A percentile compares a stretch with the other conserved stretches of the same genome.
Conservation (phyloP, 2,797 vertebrate genomes). For the Meriones psammophilus region DNA sequence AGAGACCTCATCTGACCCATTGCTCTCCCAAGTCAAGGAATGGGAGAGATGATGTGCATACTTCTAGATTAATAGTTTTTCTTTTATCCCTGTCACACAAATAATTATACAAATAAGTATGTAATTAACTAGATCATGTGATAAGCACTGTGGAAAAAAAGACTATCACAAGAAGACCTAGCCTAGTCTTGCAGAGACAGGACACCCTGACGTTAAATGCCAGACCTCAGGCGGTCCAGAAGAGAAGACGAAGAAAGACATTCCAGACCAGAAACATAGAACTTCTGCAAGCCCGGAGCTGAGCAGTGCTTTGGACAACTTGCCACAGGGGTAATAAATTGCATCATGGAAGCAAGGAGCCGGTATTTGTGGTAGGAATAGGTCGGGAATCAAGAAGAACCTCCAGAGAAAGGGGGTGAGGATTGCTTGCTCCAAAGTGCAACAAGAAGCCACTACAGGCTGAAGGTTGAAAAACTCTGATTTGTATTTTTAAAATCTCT, state of each 20-base stretch:
- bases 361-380: not conserved
- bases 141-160: conserved; percentile 46
- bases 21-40: conserved; percentile 21
- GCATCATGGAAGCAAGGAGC: not conserved
- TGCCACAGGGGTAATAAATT: not conserved
- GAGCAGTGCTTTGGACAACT: not conserved
- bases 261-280: not conserved
- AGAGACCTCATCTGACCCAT: conserved; percentile 53
- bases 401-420: not conserved
- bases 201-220: conserved; percentile 46
- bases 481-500: conserved; percentile 15
- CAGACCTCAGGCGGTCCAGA: not conserved
- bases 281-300: not conserved
- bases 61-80: conserved; percentile 63
- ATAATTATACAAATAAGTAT: conserved; percentile 74
- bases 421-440: not conserved
- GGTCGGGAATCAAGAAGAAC: not conserved
- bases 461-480: conserved; percentile 19
- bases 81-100: conserved; percentile 74
- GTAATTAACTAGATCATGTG: conserved; percentile 74
- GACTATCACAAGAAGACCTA: conserved; percentile 47
- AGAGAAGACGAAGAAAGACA: not conserved
- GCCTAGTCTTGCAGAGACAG: conserved; percentile 45
- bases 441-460: not conserved
- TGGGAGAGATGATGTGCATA: conserved; percentile 46